Percentiles rank a stretch among this genome's conserved stretches.
Evolutionary conservation across 2,113 vertebrate species (phyloP).

Genomic region (Vidua chalybeata): DNA sequence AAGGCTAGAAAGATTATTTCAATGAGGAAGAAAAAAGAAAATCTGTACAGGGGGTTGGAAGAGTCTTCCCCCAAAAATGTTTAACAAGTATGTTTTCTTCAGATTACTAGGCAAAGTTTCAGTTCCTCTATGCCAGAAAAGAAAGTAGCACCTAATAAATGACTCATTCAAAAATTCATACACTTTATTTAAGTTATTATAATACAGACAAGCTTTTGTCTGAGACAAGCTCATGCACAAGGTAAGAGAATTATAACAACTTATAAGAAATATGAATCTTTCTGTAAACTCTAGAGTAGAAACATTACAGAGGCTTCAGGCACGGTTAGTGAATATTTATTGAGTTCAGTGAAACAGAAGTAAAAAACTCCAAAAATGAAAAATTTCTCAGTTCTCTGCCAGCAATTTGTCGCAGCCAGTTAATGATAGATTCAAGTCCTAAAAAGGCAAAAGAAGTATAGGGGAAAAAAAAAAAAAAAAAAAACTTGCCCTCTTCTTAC

Average conservation of each 20-base stretch:
- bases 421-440: background rate
- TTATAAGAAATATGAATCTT: background rate
- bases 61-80: background rate
- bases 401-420: background rate
- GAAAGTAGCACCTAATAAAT: background rate
- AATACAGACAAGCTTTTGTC: background rate
- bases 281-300: background rate
- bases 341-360: background rate
- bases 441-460: background rate
- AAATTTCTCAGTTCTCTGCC: background rate
- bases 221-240: background rate
- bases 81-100: background rate
- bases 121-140: background rate
- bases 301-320: background rate
- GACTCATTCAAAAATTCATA: background rate
- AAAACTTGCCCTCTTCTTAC: background rate
- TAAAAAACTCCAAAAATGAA: background rate
- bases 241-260: background rate
- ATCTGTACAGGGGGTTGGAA: background rate
- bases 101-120: background rate
- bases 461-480: background rate
- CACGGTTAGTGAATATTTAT: background rate
- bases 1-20: background rate
- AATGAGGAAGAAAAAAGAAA: background rate
- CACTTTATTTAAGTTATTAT: background rate